Evolutionary conservation across 2,113 vertebrate genomes (phyloP), one percentile per base, ranked within the genome.

Genomic region (Cryptotis parvus): DNA sequence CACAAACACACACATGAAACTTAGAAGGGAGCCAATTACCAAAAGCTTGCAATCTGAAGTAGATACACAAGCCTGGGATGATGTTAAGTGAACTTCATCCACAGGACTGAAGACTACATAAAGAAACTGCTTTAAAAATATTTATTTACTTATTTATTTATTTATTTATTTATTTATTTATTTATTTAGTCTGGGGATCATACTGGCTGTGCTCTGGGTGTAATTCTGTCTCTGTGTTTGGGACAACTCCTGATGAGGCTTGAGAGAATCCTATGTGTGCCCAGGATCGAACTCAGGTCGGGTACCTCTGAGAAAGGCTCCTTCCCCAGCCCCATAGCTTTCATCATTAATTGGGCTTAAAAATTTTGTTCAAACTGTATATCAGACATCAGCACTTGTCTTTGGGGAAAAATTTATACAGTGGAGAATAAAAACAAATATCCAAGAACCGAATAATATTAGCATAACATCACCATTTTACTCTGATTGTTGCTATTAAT

Each of bases 401-500:
- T 84, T 29, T 33, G 43, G 81, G 86, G 76, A 84, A 65, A 9
- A 90, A 80, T 31, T 66, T 14, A 29, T 77, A 41, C 1, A 22
- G 14, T 12, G 11, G 29, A 24, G 0, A 26, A 45, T 29, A 43
- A 24, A 61, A 91, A 39, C 10, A 24, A 68, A 12, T 0, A 6
- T 80, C 52, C 78, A 15, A 31, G 41, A 86, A 89, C 63, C 72
- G 16, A 41, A 74, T 52, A 45, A n/a, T 35, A 45, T 26, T 58
- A 88, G 3, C 14, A 83, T 88, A 52, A 39, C 24, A 77, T 65
- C 39, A 83, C n/a, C 68, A 33, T 79, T 69, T 83, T 35, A 61
- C 55, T 88, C 20, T 31, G 87, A 75, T 66, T 43, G 20, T 33
- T 72, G 29, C 29, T 39, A 69, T 43, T 95, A 69, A 91, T 94